A percentile compares a stretch with the other conserved stretches of the same genome.
phyloP scores from a whole-genome alignment of 2,797 vertebrate species.

The Melanotaenia boesemani region DNA sequence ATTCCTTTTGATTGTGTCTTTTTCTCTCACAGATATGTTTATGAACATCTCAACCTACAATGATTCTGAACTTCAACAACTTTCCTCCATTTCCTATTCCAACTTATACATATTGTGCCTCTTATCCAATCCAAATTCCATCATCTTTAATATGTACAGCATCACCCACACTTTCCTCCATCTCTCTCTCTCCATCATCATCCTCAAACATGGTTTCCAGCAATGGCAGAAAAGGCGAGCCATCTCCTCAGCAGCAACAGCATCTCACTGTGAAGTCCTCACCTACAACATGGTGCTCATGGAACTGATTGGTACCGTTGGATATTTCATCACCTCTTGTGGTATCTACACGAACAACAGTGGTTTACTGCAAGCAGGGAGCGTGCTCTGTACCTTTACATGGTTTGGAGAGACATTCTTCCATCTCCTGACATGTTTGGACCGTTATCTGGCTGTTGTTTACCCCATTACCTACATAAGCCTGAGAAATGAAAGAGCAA shows the following conservation, averaged over 20 bases:
- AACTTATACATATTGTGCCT: neutral
- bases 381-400: neutral
- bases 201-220: neutral
- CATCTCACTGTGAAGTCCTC: neutral
- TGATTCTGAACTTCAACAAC: neutral
- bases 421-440: slow-evolving; percentile 16
- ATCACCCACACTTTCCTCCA: neutral
- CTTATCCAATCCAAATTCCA: neutral
- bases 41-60: neutral
- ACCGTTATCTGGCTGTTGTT: slow-evolving; percentile 23
- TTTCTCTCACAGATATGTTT: neutral
- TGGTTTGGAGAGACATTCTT: neutral
- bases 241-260: neutral
- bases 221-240: neutral
- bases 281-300: slow-evolving; percentile 3
- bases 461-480: slow-evolving; percentile 15
- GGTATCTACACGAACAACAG: neutral
- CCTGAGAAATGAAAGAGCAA: neutral
- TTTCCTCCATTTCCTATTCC: too few species aligned
- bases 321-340: neutral
- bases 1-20: neutral
- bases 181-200: neutral
- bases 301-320: neutral
- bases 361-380: neutral
- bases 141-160: neutral